A percentile compares a stretch with the other conserved stretches of the same genome.
Evolutionary conservation across 1,140 invertebrate species (phyloP).

Genomic region (Mactra quadrangularis): DNA sequence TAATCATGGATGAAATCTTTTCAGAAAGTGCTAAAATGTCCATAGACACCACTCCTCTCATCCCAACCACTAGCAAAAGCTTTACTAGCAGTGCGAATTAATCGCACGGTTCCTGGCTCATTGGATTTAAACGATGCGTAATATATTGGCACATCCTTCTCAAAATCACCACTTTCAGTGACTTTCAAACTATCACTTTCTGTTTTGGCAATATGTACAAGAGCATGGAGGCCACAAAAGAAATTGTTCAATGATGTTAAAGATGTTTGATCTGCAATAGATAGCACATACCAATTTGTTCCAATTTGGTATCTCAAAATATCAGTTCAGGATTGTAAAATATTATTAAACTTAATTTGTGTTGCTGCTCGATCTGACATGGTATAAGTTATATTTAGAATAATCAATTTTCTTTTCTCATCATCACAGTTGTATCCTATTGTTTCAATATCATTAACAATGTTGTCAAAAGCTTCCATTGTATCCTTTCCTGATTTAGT

Average conservation of each 20-base stretch:
- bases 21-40: conserved; percentile 2
- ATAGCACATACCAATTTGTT: conserved; percentile 20
- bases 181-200: conserved; percentile 11
- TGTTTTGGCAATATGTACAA: conserved; percentile 47
- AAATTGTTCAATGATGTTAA: conserved; percentile 43
- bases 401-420: conserved; percentile 25
- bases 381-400: conserved; percentile 58
- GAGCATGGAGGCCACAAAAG: conserved; percentile 48
- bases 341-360: conserved; percentile 52
- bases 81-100: conserved; percentile 44
- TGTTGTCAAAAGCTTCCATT: conserved; percentile 28
- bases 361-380: conserved; percentile 59
- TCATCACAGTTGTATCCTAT: conserved; percentile 11
- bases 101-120: conserved; percentile 31
- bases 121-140: conserved; percentile 10
- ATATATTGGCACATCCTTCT: conserved; percentile 19
- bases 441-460: conserved; percentile 42
- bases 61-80: conserved; percentile 61
- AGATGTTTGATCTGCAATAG: conserved; percentile 12
- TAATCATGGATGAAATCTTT: conserved; percentile 42
- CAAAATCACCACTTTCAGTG: conserved; percentile 38
- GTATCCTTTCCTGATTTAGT: conserved; percentile 46
- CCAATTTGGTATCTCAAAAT: conserved; percentile 32
- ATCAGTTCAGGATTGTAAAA: conserved; percentile 48
- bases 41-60: conserved; percentile 29